Conservation (phyloP, 2,797 vertebrate genomes). For the Crenuchus spilurus region DNA sequence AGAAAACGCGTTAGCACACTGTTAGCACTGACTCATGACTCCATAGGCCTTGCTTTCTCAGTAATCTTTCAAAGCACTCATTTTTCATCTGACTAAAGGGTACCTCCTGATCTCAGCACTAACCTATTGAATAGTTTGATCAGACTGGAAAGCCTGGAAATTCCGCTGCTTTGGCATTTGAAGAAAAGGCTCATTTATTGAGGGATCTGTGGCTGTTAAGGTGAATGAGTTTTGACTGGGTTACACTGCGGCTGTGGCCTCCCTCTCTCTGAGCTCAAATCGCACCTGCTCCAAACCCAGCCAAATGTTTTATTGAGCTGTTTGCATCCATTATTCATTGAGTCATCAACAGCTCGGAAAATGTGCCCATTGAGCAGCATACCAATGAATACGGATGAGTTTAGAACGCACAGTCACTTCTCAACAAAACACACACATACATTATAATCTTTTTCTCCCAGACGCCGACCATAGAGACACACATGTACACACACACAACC, state of each 20-base stretch:
- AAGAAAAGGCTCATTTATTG: slow-evolving; percentile 23
- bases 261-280: slow-evolving; percentile 25
- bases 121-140: slow-evolving; percentile 27
- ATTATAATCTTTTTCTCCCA: neutral
- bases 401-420: slow-evolving; percentile 23
- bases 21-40: neutral
- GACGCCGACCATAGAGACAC: too few species aligned
- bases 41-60: neutral
- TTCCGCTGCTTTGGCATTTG: slow-evolving; percentile 38
- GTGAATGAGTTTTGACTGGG: slow-evolving; percentile 47
- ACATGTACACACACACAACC: too few species aligned
- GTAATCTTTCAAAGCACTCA: neutral
- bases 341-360: slow-evolving; percentile 55
- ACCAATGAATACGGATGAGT: slow-evolving; percentile 51
- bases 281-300: slow-evolving; percentile 46
- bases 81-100: slow-evolving; percentile 11
- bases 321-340: slow-evolving; percentile 60
- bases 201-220: slow-evolving; percentile 33
- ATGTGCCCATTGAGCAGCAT: slow-evolving; percentile 44
- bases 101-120: neutral
- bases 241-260: slow-evolving; percentile 46
- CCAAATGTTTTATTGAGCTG: slow-evolving; percentile 58
- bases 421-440: slow-evolving; percentile 11
- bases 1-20: neutral
- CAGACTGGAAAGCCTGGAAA: slow-evolving; percentile 11